Conservation (phyloP, 2,113 vertebrate genomes). For the Triplophysa dalaica region DNA sequence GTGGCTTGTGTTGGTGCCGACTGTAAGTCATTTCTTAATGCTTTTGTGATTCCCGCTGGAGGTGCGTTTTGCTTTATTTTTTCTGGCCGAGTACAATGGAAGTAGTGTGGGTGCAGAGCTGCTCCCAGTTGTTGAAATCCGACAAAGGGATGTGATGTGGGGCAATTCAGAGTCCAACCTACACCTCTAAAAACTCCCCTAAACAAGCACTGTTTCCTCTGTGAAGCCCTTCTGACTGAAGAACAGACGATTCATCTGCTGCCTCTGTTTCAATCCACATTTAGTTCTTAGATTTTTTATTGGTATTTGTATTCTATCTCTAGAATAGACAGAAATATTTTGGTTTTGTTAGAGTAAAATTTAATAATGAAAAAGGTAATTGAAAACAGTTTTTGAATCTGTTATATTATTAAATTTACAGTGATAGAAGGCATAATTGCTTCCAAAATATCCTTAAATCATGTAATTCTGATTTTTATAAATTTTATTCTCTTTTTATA, state of each 20-base stretch:
- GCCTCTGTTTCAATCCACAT: constrained; percentile 24
- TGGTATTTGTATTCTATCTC: background rate
- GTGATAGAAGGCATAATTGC: background rate
- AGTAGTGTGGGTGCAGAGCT: constrained; percentile 70
- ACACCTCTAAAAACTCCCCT: constrained; percentile 66
- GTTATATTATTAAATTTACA: background rate
- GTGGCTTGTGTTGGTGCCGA: constrained; percentile 49
- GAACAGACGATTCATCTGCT: constrained; percentile 60
- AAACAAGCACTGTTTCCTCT: constrained; percentile 70
- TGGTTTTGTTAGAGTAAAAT: background rate
- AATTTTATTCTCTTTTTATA: no score
- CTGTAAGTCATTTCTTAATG: constrained; percentile 64
- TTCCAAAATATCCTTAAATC: background rate
- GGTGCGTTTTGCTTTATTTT: constrained; percentile 65
- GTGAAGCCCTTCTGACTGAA: constrained; percentile 47
- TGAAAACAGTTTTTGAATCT: background rate
- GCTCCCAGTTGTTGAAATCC: constrained; percentile 66
- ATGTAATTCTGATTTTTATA: background rate
- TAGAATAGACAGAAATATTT: background rate
- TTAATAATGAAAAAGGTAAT: background rate
- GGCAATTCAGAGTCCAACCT: constrained; percentile 66
- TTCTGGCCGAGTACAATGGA: constrained; percentile 70
- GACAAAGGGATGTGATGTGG: constrained; percentile 67
- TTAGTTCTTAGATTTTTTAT: constrained; percentile 34
- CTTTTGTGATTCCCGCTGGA: constrained; percentile 65